Conservation (phyloP, 2,797 vertebrate genomes). For the Sarcoramphus papa region DNA sequence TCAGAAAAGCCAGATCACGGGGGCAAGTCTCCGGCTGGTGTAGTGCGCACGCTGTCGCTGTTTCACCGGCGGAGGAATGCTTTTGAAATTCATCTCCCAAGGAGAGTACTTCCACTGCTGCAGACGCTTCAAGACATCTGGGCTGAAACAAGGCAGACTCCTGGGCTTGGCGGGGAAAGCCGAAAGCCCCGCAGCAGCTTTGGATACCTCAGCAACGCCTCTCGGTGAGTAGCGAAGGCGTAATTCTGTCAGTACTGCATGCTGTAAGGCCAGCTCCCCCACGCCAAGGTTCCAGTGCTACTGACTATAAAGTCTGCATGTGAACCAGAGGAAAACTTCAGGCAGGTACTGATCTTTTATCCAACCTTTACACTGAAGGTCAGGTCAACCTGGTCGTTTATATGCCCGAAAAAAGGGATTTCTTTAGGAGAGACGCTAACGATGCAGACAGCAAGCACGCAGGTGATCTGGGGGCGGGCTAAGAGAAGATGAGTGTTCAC, state of each 20-base stretch:
- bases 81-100: not conserved
- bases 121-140: not conserved
- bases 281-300: not conserved
- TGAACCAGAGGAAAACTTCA: not conserved
- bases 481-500: not conserved
- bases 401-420: not conserved
- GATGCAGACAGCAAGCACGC: not conserved
- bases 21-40: accelerated
- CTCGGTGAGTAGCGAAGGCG: accelerated
- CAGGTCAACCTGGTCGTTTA: not conserved
- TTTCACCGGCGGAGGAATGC: no score
- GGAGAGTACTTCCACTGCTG: not conserved
- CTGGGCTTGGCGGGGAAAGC: not conserved
- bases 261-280: not conserved
- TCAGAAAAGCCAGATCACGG: not conserved
- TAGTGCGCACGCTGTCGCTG: accelerated
- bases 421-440: not conserved
- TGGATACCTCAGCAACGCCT: not conserved
- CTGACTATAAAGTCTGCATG: not conserved
- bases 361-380: not conserved
- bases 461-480: not conserved
- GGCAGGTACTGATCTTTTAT: not conserved
- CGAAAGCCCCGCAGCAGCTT: not conserved
- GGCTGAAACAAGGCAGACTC: not conserved
- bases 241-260: not conserved